A percentile compares a stretch with the other conserved stretches of the same genome.
Evolutionary conservation across 92 coral and sea anemone genomes (phyloP).

Genomic region (Blastomussa wellsi): DNA sequence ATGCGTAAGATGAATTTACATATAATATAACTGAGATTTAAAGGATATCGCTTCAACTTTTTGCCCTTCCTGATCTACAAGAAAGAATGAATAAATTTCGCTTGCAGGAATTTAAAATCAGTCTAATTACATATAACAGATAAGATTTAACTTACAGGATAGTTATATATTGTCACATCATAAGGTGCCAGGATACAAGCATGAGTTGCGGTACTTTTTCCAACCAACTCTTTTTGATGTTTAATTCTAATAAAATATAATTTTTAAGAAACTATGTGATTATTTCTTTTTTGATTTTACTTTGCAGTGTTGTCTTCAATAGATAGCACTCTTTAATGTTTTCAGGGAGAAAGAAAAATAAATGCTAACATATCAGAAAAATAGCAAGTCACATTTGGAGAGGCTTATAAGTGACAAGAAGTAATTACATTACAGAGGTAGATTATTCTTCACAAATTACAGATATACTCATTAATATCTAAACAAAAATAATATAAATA

Average conservation of each 20-base stretch:
- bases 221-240: conserved; percentile 73
- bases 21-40: too few relatives aligned
- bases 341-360: too few relatives aligned
- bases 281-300: too few relatives aligned
- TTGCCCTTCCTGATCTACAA: not conserved
- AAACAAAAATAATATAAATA: too few relatives aligned
- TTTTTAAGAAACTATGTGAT: not conserved
- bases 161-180: conserved; percentile 65
- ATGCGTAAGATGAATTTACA: not conserved
- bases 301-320: too few relatives aligned
- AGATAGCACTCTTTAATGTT: too few relatives aligned
- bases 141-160: conserved; percentile 50
- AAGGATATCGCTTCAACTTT: not conserved
- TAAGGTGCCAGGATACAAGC: conserved; percentile 80
- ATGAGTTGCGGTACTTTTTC: conserved; percentile 87
- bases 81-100: not conserved
- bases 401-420: not conserved
- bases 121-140: not conserved
- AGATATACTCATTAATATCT: not conserved
- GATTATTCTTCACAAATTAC: not conserved
- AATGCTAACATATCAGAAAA: too few relatives aligned
- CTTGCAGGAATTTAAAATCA: not conserved
- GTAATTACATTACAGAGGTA: not conserved
- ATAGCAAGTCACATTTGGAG: too few relatives aligned
- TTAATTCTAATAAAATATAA: conserved; percentile 53